Evolutionary conservation across 2,888 invertebrate species (phyloP).

Genomic region (Polyploca ridens): DNA sequence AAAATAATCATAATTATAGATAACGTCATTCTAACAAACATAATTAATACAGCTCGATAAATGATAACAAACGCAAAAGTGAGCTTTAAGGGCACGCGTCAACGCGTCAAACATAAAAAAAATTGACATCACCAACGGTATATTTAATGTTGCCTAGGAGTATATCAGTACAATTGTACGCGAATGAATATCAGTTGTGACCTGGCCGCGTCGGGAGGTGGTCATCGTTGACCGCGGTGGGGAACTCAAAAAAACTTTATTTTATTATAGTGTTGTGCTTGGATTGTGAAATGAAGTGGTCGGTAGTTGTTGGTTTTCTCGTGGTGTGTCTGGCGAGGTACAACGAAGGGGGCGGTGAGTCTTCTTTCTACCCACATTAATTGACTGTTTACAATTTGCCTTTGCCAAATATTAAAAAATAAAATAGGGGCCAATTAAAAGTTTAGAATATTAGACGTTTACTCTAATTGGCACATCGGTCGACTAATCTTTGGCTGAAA

Average conservation of each 20-base stretch:
- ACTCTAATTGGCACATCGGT: too few species aligned
- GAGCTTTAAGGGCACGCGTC: slow-evolving; percentile 29
- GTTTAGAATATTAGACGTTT: too few species aligned
- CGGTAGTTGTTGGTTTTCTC: slow-evolving; percentile 60
- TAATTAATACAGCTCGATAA: slow-evolving; percentile 28
- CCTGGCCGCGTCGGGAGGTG: slow-evolving; percentile 52
- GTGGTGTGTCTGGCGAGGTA: slow-evolving; percentile 60
- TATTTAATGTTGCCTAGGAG: slow-evolving; percentile 56
- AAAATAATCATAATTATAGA: slow-evolving; percentile 48
- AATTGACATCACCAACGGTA: slow-evolving; percentile 44
- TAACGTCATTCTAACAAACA: slow-evolving; percentile 30
- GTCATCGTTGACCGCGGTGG: slow-evolving; percentile 44
- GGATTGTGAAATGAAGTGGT: slow-evolving; percentile 75
- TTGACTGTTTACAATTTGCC: not conserved
- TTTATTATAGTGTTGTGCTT: slow-evolving; percentile 60
- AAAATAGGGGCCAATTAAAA: not conserved
- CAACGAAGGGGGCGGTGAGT: slow-evolving; percentile 67
- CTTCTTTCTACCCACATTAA: slow-evolving; percentile 14
- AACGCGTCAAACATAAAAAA: slow-evolving; percentile 38
- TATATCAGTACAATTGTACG: slow-evolving; percentile 60
- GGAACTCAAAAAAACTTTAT: slow-evolving; percentile 20
- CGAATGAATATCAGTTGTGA: slow-evolving; percentile 60
- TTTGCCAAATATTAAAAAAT: not conserved
- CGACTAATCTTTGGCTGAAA: too few species aligned
- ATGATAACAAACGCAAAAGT: slow-evolving; percentile 16